Conservation (phyloP, 2,113 vertebrate genomes). For the Holacanthus passer region DNA sequence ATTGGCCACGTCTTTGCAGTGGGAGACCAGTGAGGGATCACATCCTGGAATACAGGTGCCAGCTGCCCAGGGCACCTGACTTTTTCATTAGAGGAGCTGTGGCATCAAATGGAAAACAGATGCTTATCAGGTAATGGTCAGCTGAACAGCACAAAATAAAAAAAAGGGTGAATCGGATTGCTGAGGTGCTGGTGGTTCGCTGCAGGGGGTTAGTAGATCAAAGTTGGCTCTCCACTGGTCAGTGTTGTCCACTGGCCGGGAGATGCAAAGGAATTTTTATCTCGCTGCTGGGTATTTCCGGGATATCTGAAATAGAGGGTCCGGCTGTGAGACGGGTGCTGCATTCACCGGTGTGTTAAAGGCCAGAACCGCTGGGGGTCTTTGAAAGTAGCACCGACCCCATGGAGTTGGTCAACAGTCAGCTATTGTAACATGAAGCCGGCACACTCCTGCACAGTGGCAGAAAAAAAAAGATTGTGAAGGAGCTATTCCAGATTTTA, state of each 20-base stretch:
- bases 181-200: conserved; percentile 17
- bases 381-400: conserved; percentile 19
- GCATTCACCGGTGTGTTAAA: neutral
- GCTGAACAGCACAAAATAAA: conserved; percentile 19
- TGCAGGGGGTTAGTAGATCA: conserved; percentile 7
- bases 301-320: neutral
- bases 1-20: neutral
- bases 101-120: conserved; percentile 3
- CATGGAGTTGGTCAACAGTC: conserved; percentile 16
- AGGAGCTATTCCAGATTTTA: neutral
- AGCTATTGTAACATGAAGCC: neutral
- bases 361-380: neutral
- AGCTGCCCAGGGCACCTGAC: conserved; percentile 2
- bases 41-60: neutral
- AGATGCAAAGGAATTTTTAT: conserved; percentile 3
- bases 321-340: neutral
- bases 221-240: neutral
- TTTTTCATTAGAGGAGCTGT: neutral
- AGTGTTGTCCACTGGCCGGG: neutral
- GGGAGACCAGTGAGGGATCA: neutral
- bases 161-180: conserved; percentile 16
- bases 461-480: neutral
- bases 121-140: neutral
- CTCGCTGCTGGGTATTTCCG: neutral
- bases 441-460: neutral